Conservation (phyloP, 1,140 invertebrate genomes). For the Drosophila bocqueti region DNA sequence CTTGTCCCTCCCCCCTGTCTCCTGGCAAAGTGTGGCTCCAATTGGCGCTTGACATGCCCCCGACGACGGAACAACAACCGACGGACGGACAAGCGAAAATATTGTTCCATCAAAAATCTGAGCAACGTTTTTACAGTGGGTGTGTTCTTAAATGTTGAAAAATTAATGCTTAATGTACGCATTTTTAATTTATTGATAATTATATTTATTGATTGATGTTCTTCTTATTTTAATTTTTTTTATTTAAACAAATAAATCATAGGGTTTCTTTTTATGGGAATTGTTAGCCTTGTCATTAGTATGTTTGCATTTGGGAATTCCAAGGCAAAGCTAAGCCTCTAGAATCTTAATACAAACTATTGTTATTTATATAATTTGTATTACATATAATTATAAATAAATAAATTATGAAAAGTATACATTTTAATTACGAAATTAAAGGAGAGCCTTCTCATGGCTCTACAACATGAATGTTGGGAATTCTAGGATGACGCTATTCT, state of each 20-base stretch:
- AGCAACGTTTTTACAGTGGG: slow-evolving; percentile 44
- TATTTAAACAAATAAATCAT: background rate
- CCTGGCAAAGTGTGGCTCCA: slow-evolving; percentile 68
- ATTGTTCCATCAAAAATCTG: slow-evolving; percentile 77
- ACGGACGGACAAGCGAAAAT: slow-evolving; percentile 63
- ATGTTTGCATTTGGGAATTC: no score
- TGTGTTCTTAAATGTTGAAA: background rate
- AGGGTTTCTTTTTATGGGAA: no score
- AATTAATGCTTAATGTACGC: accelerated
- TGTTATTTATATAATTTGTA: no score
- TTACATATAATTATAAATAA: no score
- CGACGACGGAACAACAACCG: slow-evolving; percentile 22
- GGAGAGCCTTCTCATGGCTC: no score
- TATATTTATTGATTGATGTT: background rate
- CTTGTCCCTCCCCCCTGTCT: background rate
- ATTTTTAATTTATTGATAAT: background rate
- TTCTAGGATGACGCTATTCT: no score
- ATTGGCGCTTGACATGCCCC: slow-evolving; percentile 66
- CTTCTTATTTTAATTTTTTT: background rate
- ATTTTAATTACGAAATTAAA: no score
- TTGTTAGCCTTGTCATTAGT: no score
- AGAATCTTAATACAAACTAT: no score
- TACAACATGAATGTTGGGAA: no score
- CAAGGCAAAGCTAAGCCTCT: no score
- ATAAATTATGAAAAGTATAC: no score